Evolutionary conservation across 2,888 invertebrate genomes (phyloP), one percentile per base, ranked within the genome.

Genomic region (Drosophila meridiana): DNA sequence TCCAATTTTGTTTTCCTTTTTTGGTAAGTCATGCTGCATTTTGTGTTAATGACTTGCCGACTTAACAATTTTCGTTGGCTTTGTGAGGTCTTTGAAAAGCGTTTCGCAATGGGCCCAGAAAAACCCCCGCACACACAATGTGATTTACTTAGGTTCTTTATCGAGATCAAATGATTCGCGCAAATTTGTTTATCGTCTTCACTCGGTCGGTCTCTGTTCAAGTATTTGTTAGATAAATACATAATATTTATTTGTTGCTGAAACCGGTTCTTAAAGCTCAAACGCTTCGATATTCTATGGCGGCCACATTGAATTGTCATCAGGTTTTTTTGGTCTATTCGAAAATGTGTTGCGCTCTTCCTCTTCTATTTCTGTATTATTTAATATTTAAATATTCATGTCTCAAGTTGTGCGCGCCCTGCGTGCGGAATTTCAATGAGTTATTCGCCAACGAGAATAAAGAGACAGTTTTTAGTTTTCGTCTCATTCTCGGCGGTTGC

Each of bases 11-110:
- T 45, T 45, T n/a, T 55, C 50, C 26, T 62, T 70, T 78, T 83
- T 88, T 73, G 57, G 83, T 77, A 76, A 74, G 87, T 87, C 87
- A 90, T 88, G 86, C 65, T 88, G 90, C 83, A 88, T 78, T 90
- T 83, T 73, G 80, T 73, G 75, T 87, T 87, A 87, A 87, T 87
- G 87, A 88, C 89, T 88, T 74, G 86, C 48, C 70, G 60, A 73
- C 77, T 87, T 81, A 53, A 53, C 70, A 59, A 47, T 68, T 65
- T 69, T 71, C 9, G n/a, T 63, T 68, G 55, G 56, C 62, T 71
- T 80, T 68, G 55, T 60, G 47, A 52, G 53, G 50, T 62, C n/a
- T 67, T 67, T 48, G 59, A 66, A 75, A 65, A 60, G 57, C 58
- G 64, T 79, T 79, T 73, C 48, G 61, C 77, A 80, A 73, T 47